These are phyloP conservation scores for Epinotia demarniana DNA, from an alignment of 2,888 invertebrate species.

Conservation along the genomic window DNA sequence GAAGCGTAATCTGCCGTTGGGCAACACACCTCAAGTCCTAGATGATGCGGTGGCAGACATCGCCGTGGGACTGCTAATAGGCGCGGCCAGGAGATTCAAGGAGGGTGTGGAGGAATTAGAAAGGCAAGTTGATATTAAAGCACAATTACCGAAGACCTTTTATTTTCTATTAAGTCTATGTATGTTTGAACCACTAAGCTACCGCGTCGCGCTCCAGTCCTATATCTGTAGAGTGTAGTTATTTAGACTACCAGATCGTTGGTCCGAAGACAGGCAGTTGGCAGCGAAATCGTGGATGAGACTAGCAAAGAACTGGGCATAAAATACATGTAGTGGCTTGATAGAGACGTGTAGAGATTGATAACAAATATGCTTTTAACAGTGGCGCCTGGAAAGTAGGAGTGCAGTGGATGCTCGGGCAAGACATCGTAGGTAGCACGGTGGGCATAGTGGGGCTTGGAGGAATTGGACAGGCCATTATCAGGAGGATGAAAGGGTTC, in stretches of 20 bases:
- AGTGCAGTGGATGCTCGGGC: slow-evolving; percentile 91
- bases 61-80: slow-evolving; percentile 90
- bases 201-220: too few species aligned
- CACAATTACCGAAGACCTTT: too few species aligned
- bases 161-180: too few species aligned
- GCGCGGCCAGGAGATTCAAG: slow-evolving; percentile 90
- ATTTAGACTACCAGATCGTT: too few species aligned
- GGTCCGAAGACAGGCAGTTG: too few species aligned
- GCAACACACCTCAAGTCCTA: slow-evolving; percentile 91
- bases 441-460: slow-evolving; percentile 95
- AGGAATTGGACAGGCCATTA: slow-evolving; percentile 90
- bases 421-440: slow-evolving; percentile 90
- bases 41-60: slow-evolving; percentile 93
- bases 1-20: slow-evolving; percentile 89
- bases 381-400: slow-evolving; percentile 88
- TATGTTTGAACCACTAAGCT: too few species aligned
- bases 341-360: too few species aligned
- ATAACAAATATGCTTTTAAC: slow-evolving; percentile 36
- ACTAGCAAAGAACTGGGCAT: too few species aligned
- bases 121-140: slow-evolving; percentile 66
- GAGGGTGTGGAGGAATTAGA: slow-evolving; percentile 89
- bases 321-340: too few species aligned
- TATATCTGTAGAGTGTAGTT: too few species aligned
- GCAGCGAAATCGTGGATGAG: too few species aligned
- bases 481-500: slow-evolving; percentile 89